Evolutionary conservation across 2,797 vertebrate species (phyloP).

Genomic region (Prunella strophiata): DNA sequence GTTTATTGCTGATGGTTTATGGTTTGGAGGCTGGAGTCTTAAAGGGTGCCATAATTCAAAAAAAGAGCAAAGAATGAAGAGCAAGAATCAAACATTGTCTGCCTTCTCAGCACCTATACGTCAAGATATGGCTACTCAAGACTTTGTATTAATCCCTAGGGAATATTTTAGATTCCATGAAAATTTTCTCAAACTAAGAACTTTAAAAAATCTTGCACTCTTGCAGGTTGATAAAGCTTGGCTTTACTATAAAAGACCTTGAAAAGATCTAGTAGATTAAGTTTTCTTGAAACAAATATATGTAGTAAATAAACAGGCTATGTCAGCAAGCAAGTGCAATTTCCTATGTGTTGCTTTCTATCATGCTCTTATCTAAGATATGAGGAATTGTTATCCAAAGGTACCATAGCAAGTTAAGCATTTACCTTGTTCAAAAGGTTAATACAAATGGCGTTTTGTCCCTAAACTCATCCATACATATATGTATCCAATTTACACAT

Average conservation of each 20-base stretch:
- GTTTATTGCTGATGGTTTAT: not conserved
- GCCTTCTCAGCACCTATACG: not conserved
- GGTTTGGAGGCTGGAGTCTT: not conserved
- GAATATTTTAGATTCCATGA: not conserved
- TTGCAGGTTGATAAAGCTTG: not conserved
- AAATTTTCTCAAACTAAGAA: not conserved
- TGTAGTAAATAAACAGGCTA: not conserved
- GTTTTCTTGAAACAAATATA: not conserved
- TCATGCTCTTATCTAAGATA: not conserved
- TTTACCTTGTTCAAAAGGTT: not conserved
- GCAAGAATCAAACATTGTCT: not conserved
- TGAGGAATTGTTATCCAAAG: not conserved
- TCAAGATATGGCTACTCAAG: not conserved
- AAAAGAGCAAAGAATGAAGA: not conserved
- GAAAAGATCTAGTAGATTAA: not conserved
- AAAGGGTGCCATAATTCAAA: not conserved
- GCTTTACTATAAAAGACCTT: not conserved
- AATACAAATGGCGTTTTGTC: not conserved
- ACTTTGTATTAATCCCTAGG: not conserved
- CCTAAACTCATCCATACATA: not conserved
- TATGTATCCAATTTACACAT: not conserved
- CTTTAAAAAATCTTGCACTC: not conserved
- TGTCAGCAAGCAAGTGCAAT: not conserved
- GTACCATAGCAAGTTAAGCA: not conserved
- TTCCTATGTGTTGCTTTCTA: not conserved